Evolutionary conservation across 1,140 invertebrate species (phyloP).

Genomic region (Lordiphosa clarofinis): DNA sequence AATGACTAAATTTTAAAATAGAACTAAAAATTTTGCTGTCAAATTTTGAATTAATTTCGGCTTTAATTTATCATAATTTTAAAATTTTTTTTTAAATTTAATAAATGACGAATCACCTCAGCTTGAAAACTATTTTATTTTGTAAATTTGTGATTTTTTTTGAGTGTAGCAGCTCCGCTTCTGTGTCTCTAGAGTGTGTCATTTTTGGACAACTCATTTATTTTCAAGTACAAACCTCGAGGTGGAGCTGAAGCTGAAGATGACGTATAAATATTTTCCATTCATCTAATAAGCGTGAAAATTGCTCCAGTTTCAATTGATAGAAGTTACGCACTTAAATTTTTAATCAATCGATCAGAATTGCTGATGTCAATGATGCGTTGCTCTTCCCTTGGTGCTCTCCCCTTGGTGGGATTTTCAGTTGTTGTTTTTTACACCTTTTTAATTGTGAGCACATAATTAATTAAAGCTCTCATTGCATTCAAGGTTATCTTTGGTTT

Average conservation of each 20-base stretch:
- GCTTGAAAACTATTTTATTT: too few relatives aligned
- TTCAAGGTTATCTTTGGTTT: constrained; percentile 63
- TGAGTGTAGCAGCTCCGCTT: constrained; percentile 1
- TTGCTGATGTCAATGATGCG: background rate
- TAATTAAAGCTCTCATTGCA: constrained; percentile 77
- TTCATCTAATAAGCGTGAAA: constrained; percentile 59
- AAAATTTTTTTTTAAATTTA: too few relatives aligned
- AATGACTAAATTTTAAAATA: too few relatives aligned
- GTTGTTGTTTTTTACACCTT: constrained; percentile 49
- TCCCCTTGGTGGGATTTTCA: constrained; percentile 10
- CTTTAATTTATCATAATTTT: too few relatives aligned
- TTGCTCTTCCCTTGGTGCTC: constrained; percentile 5
- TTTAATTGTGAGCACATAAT: constrained; percentile 53
- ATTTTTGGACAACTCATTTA: constrained; percentile 63
- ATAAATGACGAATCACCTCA: too few relatives aligned
- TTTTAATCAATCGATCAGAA: constrained; percentile 7
- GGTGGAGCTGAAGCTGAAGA: constrained; percentile 21
- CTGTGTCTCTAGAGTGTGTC: constrained; percentile 13
- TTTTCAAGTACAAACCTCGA: constrained; percentile 56
- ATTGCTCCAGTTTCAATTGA: constrained; percentile 43
- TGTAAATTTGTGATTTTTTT: background rate
- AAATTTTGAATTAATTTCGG: too few relatives aligned
- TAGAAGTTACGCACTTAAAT: too few relatives aligned
- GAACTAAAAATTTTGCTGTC: too few relatives aligned
- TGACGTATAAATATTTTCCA: constrained; percentile 5